Conservation (phyloP, 2,888 invertebrate genomes). For the Trichogramma dendrolimi region DNA sequence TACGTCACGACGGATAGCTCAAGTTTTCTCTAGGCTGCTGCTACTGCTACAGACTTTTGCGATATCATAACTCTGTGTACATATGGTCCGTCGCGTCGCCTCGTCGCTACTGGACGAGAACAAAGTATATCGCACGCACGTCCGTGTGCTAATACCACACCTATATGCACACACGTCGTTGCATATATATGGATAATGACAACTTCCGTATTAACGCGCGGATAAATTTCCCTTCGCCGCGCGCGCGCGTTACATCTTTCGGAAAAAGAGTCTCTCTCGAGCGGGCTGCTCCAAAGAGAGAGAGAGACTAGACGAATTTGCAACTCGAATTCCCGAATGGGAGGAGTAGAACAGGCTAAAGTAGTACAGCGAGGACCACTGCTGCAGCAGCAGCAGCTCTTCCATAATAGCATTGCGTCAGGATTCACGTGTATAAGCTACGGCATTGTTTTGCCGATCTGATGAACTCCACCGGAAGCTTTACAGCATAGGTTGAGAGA, state of each 20-base stretch:
- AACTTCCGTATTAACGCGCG: slow-evolving; percentile 9
- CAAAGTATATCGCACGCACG: no score
- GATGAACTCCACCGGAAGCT: slow-evolving; percentile 41
- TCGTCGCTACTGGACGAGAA: no score
- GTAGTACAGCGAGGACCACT: not conserved
- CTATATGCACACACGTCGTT: no score
- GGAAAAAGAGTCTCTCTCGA: slow-evolving; percentile 3
- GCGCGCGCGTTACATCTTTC: slow-evolving; percentile 15
- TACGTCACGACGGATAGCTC: no score
- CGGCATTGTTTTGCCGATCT: slow-evolving; percentile 45
- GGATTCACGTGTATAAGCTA: slow-evolving; percentile 20
- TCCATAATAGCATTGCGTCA: slow-evolving; percentile 42
- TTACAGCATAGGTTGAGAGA: no score
- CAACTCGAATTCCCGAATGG: not conserved
- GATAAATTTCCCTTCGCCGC: slow-evolving; percentile 14
- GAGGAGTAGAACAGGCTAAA: slow-evolving; percentile 24
- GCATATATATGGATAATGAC: not conserved
- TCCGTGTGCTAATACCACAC: no score
- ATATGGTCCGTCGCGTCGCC: no score
- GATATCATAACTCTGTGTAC: no score
- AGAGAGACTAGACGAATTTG: no score
- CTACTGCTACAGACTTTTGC: no score
- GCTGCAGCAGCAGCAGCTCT: slow-evolving; percentile 17
- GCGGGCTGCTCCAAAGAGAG: not conserved
- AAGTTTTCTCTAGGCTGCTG: no score